Evolutionary conservation across 2,113 vertebrate species (phyloP), one percentile per base, ranked within the genome.

Genomic region (Myiopsitta monachus): DNA sequence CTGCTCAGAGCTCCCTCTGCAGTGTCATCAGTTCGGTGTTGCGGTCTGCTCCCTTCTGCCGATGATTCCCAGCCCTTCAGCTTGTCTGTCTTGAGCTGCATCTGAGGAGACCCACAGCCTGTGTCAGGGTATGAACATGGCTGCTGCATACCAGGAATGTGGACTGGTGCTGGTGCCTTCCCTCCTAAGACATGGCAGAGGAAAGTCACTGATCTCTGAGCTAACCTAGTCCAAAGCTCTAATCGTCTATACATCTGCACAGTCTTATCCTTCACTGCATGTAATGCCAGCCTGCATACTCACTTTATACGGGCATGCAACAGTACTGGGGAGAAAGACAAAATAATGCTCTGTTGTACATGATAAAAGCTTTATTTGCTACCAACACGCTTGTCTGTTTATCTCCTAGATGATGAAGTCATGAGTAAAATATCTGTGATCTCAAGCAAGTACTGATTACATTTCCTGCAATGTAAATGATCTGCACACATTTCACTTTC

Each of bases 201-300:
- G 33, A 87, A 67, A 84, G 15, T 2, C 6, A 1, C 11, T 51
- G 18, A 63, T 21, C 21, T 10, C 30, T 27, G 41, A 57, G 59
- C 33, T 41, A 31, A 36, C n/a, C 19, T 41, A 86, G 44, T 31
- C 43, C 12, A n/a, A 76, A 80, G 15, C 3, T 61, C 44, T 47
- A 17, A 9, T 55, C 16, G 18, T 86, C 11, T 19, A 4, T 4
- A 5, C 0, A 0, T 13, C 4, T 91, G 19, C 22, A 38, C n/a
- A 39, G 46, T 47, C 51, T 5, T 6, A 22, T 13, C 12, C 62
- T 69, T 75, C 39, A 14, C 24, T 68, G 23, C 8, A 5, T 18
- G 19, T 19, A 36, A 19, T 4, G 2, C 13, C 74, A 84, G 26
- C 33, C 88, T 10, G 1, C 5, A 51, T 36, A 24, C 15, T 78